Conservation (phyloP, 1,140 invertebrate species). For the Hormaphis cornu region DNA sequence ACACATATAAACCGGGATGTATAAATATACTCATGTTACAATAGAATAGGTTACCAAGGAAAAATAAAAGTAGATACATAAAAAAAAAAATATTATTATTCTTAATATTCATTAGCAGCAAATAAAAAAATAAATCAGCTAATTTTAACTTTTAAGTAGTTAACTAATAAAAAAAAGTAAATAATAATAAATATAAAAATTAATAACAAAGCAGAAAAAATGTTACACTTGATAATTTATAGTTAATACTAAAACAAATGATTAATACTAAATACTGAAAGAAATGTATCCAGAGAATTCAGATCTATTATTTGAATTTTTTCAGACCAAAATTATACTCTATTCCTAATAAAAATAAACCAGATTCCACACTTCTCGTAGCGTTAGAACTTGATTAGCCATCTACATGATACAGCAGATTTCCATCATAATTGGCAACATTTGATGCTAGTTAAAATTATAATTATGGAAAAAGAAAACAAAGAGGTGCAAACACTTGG, state of each 20-base stretch:
- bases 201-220: constrained; percentile 23
- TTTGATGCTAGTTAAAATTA: too few relatives aligned
- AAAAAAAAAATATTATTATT: constrained; percentile 1
- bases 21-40: constrained; percentile 14
- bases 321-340: not conserved
- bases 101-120: not conserved
- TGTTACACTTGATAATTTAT: not conserved
- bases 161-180: constrained; percentile 2
- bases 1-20: not conserved
- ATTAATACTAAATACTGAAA: not conserved
- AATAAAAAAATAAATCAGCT: not conserved
- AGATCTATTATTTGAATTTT: not conserved
- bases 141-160: constrained; percentile 20
- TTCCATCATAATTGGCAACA: too few relatives aligned
- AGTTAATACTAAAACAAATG: constrained; percentile 3
- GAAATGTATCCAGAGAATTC: not conserved
- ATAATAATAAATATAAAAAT: not conserved
- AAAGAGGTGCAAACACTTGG: too few relatives aligned
- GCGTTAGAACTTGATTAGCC: too few relatives aligned
- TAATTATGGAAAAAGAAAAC: too few relatives aligned
- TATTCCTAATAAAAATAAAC: too few relatives aligned
- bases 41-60: constrained; percentile 17
- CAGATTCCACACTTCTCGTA: too few relatives aligned
- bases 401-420: too few relatives aligned
- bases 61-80: not conserved